A percentile compares a stretch with the other conserved stretches of the same genome.
Evolutionary conservation across 2,888 invertebrate species (phyloP).

Genomic region (Acleris emargana): DNA sequence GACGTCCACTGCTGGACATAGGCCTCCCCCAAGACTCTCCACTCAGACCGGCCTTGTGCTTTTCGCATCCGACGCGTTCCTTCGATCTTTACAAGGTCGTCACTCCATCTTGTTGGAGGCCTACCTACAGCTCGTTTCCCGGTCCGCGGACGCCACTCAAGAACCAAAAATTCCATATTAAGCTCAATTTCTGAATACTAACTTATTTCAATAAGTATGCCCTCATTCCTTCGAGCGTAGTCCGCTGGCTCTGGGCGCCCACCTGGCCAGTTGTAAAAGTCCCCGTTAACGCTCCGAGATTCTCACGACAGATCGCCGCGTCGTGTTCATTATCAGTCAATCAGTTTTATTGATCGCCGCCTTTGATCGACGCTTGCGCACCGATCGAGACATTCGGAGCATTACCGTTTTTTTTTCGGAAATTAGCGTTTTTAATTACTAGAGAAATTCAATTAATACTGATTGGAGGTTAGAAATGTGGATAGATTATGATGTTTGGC

Average conservation of each 20-base stretch:
- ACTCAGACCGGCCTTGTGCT: too few relatives aligned
- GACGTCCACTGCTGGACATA: too few relatives aligned
- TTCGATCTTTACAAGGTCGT: too few relatives aligned
- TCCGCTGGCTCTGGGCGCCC: slow-evolving; percentile 53
- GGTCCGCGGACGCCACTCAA: too few relatives aligned
- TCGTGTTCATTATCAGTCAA: slow-evolving; percentile 79
- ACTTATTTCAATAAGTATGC: too few relatives aligned
- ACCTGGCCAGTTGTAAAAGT: slow-evolving; percentile 71
- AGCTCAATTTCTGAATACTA: too few relatives aligned
- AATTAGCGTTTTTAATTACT: slow-evolving; percentile 57
- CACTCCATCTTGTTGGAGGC: too few relatives aligned
- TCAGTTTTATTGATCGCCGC: slow-evolving; percentile 78
- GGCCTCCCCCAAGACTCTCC: too few relatives aligned
- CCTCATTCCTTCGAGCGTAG: background rate
- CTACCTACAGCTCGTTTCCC: too few relatives aligned
- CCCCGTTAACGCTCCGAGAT: slow-evolving; percentile 68
- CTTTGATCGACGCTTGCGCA: slow-evolving; percentile 66
- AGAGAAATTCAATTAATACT: slow-evolving; percentile 52
- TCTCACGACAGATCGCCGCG: slow-evolving; percentile 79
- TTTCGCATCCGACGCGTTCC: too few relatives aligned
- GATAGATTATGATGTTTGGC: background rate
- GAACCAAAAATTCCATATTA: too few relatives aligned
- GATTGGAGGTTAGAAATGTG: slow-evolving; percentile 32
- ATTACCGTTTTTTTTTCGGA: slow-evolving; percentile 54
- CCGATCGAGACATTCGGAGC: slow-evolving; percentile 54